phyloP scores from a whole-genome alignment of 2,888 invertebrate genomes.

The Caenorhabditis zanzibari region DNA sequence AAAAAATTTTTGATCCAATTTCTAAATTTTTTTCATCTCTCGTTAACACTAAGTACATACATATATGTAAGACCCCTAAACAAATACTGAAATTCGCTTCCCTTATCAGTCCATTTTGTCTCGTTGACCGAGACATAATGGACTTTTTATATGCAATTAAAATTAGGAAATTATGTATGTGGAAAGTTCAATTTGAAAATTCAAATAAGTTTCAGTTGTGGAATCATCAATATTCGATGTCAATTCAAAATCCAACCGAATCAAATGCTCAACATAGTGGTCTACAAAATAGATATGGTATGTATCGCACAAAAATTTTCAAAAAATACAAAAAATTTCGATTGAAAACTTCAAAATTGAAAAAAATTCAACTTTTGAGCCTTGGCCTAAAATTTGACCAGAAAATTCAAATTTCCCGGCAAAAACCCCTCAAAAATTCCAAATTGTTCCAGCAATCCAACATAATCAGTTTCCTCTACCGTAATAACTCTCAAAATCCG shows the following conservation, averaged over 20 bases:
- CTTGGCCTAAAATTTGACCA: background rate
- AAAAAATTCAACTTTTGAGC: background rate
- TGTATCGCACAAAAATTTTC: background rate
- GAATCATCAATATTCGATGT: slow-evolving; percentile 28
- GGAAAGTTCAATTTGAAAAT: background rate
- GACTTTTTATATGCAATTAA: no score
- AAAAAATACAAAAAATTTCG: background rate
- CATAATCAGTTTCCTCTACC: slow-evolving; percentile 46
- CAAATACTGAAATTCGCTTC: background rate
- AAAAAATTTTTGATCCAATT: background rate
- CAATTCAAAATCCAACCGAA: slow-evolving; percentile 33
- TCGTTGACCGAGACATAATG: background rate
- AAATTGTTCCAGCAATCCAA: slow-evolving; percentile 45
- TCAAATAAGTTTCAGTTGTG: slow-evolving; percentile 58
- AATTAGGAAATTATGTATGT: no score
- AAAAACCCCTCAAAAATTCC: background rate
- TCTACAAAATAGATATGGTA: slow-evolving; percentile 52
- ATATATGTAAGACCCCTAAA: no score
- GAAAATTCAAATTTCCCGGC: no score
- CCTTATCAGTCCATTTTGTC: slow-evolving; percentile 14
- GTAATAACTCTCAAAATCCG: slow-evolving; percentile 10
- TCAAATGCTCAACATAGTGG: slow-evolving; percentile 21
- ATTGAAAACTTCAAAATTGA: background rate
- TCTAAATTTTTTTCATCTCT: no score
- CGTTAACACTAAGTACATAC: no score